Base-by-base conservation (phyloP, 1,140 invertebrate species). In the Lamellibrachia luymesi region DNA sequence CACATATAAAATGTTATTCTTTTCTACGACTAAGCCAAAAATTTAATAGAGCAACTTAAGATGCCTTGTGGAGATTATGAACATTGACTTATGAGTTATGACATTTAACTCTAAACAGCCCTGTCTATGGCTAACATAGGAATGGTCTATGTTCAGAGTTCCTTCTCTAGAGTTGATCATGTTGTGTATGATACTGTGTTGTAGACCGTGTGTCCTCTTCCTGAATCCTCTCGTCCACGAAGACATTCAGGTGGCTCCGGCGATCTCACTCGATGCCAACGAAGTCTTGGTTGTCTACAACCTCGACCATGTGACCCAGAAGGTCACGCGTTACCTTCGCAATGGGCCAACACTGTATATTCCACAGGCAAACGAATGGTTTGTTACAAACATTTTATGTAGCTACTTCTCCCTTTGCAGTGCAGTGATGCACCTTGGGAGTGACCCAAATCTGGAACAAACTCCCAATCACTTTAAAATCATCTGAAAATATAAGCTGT, bases 351-450 rank as follows among this genome's bases (percentile, higher is more conserved):
- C 95, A 17, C 93, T 96, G 25, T 95, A 95, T 93, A 95, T 96
- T 94, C 95, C 95, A 4, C 92, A 94, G 51, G 94, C 95, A 22
- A 95, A 95, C 94, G 95, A 96, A 95, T 96, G 96, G 96, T 95
- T 94, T 94, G 94, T 91, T 51, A 27, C 7, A 27, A 27, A 91
- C 17, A 22, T 25, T 91, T 13, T 27, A 50, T 25, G 49, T 4
- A 50, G n/a, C 17, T 91, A 22, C 25, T 80, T 80, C 5, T 17
- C 64, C 64, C 7, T 80, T 2, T 22, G 2, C 64, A 80, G 13
- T 22, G 64, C 64, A 17, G 4, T 80, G 64, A 80, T 8, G 6
- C 52, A 56, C 52, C 6, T 56, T 38, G 38, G 38, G 38, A 38
- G 38, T 38, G 38, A 38, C 38, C 38, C 38, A 38, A 38, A 38